phyloP scores from a whole-genome alignment of 2,797 vertebrate species.

The Schizopygopsis malacanthus region DNA sequence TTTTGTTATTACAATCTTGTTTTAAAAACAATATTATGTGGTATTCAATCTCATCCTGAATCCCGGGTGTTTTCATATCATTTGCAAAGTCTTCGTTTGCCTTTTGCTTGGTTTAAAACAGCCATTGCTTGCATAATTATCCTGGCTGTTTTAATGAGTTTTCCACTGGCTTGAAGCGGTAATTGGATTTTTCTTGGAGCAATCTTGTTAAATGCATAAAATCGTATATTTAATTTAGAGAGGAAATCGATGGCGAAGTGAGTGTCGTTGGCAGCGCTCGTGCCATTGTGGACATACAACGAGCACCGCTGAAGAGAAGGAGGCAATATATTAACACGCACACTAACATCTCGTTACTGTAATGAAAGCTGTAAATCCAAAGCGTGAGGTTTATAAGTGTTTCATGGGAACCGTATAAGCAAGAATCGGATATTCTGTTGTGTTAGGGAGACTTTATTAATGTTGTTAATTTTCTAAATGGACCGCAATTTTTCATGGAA shows the following conservation, averaged over 20 bases:
- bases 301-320: neutral
- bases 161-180: conserved; percentile 59
- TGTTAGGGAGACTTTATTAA: conserved; percentile 43
- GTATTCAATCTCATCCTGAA: conserved; percentile 7
- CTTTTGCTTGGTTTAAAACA: conserved; percentile 57
- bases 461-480: conserved; percentile 62
- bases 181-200: conserved; percentile 68
- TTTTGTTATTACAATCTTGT: conserved; percentile 9
- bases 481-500: conserved; percentile 46
- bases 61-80: conserved; percentile 34
- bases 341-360: conserved; percentile 60
- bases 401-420: conserved; percentile 52
- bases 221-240: conserved; percentile 69
- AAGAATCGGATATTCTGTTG: conserved; percentile 29
- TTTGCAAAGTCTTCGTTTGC: conserved; percentile 44
- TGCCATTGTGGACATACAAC: conserved; percentile 20
- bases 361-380: conserved; percentile 64
- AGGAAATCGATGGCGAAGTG: conserved; percentile 65
- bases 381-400: conserved; percentile 51
- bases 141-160: conserved; percentile 66
- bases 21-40: neutral
- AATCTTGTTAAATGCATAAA: conserved; percentile 69
- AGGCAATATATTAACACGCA: conserved; percentile 51
- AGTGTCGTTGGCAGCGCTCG: conserved; percentile 40
- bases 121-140: conserved; percentile 61